Conservation (phyloP, 2,113 vertebrate species). For the Toxotes jaculatrix region DNA sequence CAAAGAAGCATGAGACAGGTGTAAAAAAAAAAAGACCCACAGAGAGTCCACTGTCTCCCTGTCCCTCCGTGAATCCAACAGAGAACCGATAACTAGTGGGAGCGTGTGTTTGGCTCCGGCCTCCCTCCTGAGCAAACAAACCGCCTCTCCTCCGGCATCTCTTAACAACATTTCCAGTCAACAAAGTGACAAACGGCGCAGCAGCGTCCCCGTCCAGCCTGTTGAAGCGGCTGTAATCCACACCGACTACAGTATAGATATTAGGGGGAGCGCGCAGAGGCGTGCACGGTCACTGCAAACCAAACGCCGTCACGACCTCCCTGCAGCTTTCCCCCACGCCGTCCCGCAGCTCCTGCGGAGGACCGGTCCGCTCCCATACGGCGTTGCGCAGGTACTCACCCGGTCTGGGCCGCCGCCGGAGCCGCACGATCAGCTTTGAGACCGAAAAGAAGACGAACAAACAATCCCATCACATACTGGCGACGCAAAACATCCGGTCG, state of each 20-base stretch:
- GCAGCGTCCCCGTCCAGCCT: background rate
- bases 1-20: slow-evolving; percentile 9
- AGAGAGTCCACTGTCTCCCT: background rate
- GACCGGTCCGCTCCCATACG: rapidly evolving
- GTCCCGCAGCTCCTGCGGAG: slow-evolving; percentile 5
- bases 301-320: slow-evolving; percentile 77
- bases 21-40: background rate
- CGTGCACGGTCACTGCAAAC: slow-evolving; percentile 64
- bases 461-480: slow-evolving; percentile 42
- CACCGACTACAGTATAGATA: slow-evolving; percentile 20
- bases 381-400: slow-evolving; percentile 33
- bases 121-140: background rate
- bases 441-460: background rate
- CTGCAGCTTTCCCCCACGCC: slow-evolving; percentile 46
- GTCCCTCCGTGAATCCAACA: background rate
- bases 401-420: slow-evolving; percentile 32
- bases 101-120: slow-evolving; percentile 33
- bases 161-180: rapidly evolving
- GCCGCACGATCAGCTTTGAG: background rate
- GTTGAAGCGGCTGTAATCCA: slow-evolving; percentile 5
- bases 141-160: background rate
- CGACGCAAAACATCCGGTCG: slow-evolving; percentile 74
- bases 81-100: background rate
- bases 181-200: background rate
- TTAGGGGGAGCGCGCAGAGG: slow-evolving; percentile 38